phyloP scores from a whole-genome alignment of 2,113 vertebrate genomes.

The Toxotes chatareus region DNA sequence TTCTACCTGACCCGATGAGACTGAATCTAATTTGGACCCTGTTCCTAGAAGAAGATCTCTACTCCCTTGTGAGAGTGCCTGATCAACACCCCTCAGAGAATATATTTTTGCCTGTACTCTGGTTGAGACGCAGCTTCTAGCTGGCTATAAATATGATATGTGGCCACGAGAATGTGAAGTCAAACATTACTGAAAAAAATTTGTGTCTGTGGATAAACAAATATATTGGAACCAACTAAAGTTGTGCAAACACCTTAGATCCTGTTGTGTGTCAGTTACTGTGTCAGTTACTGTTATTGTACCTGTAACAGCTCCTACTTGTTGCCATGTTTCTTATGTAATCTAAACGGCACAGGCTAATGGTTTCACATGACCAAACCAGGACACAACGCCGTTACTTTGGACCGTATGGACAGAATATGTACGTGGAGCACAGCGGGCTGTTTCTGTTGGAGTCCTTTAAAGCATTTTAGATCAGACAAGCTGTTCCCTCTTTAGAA shows the following conservation, averaged over 20 bases:
- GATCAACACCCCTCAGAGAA: background rate
- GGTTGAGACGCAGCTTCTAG: background rate
- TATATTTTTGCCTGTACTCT: background rate
- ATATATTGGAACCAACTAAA: constrained; percentile 8
- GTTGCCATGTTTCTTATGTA: constrained; percentile 15
- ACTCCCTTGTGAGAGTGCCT: background rate
- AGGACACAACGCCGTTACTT: constrained; percentile 6
- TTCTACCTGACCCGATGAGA: background rate
- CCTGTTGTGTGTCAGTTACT: background rate
- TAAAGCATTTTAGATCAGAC: constrained; percentile 68
- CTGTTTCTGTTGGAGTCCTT: constrained; percentile 56
- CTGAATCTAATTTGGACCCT: background rate
- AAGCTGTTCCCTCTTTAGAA: constrained; percentile 68
- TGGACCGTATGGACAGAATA: constrained; percentile 18
- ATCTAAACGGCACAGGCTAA: constrained; percentile 25
- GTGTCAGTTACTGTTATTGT: constrained; percentile 1
- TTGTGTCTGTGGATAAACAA: constrained; percentile 19
- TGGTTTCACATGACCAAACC: constrained; percentile 23
- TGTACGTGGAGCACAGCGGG: constrained; percentile 36
- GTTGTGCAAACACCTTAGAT: constrained; percentile 23
- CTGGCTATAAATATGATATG: constrained; percentile 15
- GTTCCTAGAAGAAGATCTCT: background rate
- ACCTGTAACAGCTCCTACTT: background rate
- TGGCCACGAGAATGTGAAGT: background rate
- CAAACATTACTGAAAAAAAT: constrained; percentile 1